These are phyloP conservation scores for Echinops telfairi DNA, from an alignment of 2,113 vertebrate genomes.

Conservation along the genomic window DNA sequence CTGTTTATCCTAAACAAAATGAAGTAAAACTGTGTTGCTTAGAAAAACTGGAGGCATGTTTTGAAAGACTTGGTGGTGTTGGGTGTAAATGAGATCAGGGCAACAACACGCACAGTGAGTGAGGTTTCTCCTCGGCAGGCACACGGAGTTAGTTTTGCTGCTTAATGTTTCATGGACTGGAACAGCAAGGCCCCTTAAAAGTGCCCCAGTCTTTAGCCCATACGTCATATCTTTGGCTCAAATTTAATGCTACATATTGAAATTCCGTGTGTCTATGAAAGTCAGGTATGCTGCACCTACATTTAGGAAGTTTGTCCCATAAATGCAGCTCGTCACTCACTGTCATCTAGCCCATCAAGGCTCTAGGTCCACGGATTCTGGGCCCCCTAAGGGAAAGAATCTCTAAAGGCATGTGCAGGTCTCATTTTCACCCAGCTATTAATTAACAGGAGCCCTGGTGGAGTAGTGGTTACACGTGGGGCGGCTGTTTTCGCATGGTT, in stretches of 20 bases:
- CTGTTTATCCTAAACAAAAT: neutral
- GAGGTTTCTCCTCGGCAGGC: no score
- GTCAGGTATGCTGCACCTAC: rapidly evolving
- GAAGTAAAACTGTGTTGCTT: neutral
- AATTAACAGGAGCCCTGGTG: no score
- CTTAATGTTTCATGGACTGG: neutral
- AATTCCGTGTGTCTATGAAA: constrained; percentile 7
- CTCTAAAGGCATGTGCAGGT: neutral
- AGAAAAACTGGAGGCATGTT: neutral
- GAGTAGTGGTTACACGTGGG: no score
- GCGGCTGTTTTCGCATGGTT: no score
- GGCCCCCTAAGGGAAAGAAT: neutral
- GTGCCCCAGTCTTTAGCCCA: neutral
- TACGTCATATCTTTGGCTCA: neutral
- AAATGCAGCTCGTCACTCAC: neutral
- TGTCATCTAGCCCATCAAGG: neutral
- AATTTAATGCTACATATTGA: neutral
- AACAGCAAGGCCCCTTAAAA: neutral
- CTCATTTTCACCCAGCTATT: no score
- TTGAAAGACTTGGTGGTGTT: neutral
- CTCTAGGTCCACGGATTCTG: neutral
- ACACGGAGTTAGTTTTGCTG: neutral
- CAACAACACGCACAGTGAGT: neutral
- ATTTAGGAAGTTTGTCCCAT: neutral
- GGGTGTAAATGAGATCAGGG: neutral